A percentile compares a stretch with the other conserved stretches of the same genome.
phyloP scores from a whole-genome alignment of 2,113 vertebrate genomes.

The Aphyosemion australe region DNA sequence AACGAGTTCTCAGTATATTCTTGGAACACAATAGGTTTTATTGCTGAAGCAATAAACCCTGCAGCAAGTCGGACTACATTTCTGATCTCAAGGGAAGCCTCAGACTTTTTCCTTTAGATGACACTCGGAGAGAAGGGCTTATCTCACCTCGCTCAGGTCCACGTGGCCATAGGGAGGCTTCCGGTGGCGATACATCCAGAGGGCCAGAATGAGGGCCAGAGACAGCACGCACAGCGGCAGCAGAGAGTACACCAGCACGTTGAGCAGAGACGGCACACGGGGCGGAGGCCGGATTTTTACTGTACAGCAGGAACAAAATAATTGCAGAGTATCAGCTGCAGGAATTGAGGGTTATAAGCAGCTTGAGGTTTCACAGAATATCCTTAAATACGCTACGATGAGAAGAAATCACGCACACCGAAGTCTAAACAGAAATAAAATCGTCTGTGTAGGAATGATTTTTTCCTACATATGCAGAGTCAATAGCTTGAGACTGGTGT shows the following conservation, averaged over 20 bases:
- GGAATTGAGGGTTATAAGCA: constrained; percentile 1
- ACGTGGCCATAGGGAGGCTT: constrained; percentile 96
- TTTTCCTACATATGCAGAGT: not conserved
- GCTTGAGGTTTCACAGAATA: not conserved
- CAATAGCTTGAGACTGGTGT: not conserved
- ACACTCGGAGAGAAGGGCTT: not conserved
- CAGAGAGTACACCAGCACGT: constrained; percentile 92
- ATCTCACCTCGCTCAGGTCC: constrained; percentile 90
- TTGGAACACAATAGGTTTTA: constrained; percentile 1
- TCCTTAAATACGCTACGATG: not conserved
- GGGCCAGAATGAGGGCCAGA: constrained; percentile 87
- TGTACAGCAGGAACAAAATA: constrained; percentile 39
- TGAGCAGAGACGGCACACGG: constrained; percentile 85
- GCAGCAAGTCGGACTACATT: not conserved
- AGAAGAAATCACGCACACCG: too few species aligned
- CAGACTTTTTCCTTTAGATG: not conserved
- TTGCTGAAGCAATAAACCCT: not conserved
- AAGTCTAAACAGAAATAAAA: not conserved
- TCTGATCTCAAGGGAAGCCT: not conserved
- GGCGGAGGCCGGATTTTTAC: constrained; percentile 82
- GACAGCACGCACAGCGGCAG: constrained; percentile 92
- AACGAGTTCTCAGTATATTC: not conserved
- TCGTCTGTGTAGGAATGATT: not conserved
- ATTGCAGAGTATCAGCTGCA: constrained; percentile 24
- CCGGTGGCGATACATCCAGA: constrained; percentile 96